A percentile compares a stretch with the other conserved stretches of the same genome.
Evolutionary conservation across 2,113 vertebrate genomes (phyloP).

Genomic region (Amblyopsis rosae): DNA sequence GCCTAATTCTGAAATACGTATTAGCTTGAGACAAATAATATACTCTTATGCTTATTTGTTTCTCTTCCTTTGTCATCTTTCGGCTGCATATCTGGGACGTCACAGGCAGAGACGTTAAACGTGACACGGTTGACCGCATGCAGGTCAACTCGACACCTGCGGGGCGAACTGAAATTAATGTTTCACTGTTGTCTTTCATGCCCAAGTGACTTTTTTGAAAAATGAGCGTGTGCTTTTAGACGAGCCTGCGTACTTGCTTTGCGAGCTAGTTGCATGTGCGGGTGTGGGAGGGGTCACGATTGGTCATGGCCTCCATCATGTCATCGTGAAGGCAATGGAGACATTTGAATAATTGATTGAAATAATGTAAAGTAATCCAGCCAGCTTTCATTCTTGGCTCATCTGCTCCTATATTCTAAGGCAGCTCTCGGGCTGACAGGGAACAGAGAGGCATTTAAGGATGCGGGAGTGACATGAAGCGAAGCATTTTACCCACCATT

Average conservation of each 20-base stretch:
- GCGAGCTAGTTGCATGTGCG: conserved; percentile 1
- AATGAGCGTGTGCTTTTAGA: conserved; percentile 14
- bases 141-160: conserved; percentile 27
- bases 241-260: background rate
- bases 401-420: conserved; percentile 67
- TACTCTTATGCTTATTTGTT: conserved; percentile 36
- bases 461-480: conserved; percentile 65
- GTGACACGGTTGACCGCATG: conserved; percentile 36
- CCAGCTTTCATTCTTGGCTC: conserved; percentile 70
- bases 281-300: conserved; percentile 47
- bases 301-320: conserved; percentile 55
- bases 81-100: conserved; percentile 54
- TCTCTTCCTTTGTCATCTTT: conserved; percentile 42
- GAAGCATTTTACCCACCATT: conserved; percentile 72
- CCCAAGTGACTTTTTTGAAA: conserved; percentile 20
- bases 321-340: conserved; percentile 60
- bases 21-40: no score
- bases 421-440: conserved; percentile 58
- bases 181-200: conserved; percentile 39
- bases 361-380: conserved; percentile 82
- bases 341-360: conserved; percentile 81
- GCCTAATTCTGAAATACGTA: no score
- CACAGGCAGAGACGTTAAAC: conserved; percentile 47
- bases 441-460: conserved; percentile 70
- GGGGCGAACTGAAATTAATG: conserved; percentile 29